Evolutionary conservation across 2,888 invertebrate species (phyloP).

Genomic region (Mycalesis mineus): DNA sequence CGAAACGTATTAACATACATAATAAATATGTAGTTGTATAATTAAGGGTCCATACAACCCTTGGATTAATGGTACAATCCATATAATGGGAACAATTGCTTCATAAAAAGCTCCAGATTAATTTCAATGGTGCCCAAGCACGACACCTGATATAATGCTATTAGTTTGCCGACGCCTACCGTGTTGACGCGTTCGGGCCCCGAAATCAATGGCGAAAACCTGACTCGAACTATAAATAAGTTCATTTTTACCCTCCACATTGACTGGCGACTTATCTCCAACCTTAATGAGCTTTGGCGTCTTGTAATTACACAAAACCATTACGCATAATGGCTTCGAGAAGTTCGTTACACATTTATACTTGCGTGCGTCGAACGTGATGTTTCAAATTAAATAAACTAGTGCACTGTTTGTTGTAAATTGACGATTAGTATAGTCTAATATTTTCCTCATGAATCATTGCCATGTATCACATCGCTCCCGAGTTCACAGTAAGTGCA

Average conservation of each 20-base stretch:
- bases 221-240: not conserved
- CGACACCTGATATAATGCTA: slow-evolving; percentile 1
- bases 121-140: not conserved
- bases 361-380: slow-evolving; percentile 37
- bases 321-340: slow-evolving; percentile 43
- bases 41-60: too few relatives aligned
- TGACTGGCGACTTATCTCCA: slow-evolving; percentile 33
- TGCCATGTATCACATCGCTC: slow-evolving; percentile 33
- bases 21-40: too few relatives aligned
- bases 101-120: not conserved
- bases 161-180: slow-evolving; percentile 11
- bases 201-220: slow-evolving; percentile 12
- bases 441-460: slow-evolving; percentile 71
- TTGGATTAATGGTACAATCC: too few relatives aligned
- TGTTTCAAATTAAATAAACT: slow-evolving; percentile 51
- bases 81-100: not conserved
- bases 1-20: too few relatives aligned
- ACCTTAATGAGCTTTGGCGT: slow-evolving; percentile 39
- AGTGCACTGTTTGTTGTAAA: slow-evolving; percentile 49
- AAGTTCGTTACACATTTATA: slow-evolving; percentile 42
- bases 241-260: slow-evolving; percentile 8
- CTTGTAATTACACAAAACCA: slow-evolving; percentile 40
- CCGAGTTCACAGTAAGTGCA: slow-evolving; percentile 30
- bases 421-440: slow-evolving; percentile 57
- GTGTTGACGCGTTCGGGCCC: not conserved